Percentiles rank a stretch among this genome's conserved stretches.
Evolutionary conservation across 2,888 invertebrate genomes (phyloP).

Genomic region (Drosophila aldrichi): DNA sequence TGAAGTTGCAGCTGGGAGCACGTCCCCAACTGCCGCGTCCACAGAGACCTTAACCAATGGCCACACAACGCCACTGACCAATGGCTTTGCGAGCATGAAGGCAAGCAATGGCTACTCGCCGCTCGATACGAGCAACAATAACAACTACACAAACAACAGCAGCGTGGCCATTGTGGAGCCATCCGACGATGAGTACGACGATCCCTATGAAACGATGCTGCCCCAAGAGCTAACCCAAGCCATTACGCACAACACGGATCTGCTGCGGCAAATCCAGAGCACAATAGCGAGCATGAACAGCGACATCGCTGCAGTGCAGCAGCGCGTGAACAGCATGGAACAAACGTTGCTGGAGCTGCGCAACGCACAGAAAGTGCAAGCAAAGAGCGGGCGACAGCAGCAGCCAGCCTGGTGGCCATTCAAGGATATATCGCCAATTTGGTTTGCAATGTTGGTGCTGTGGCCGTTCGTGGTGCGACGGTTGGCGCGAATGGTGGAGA

Average conservation of each 20-base stretch:
- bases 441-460: slow-evolving; percentile 83
- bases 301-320: slow-evolving; percentile 81
- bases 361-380: slow-evolving; percentile 44
- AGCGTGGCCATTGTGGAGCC: slow-evolving; percentile 82
- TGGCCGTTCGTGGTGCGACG: slow-evolving; percentile 84
- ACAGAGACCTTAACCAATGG: slow-evolving; percentile 55
- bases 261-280: slow-evolving; percentile 81
- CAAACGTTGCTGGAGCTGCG: slow-evolving; percentile 78
- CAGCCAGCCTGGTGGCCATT: slow-evolving; percentile 87
- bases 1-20: slow-evolving; percentile 24
- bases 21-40: slow-evolving; percentile 27
- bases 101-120: slow-evolving; percentile 21
- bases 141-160: slow-evolving; percentile 60
- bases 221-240: slow-evolving; percentile 77
- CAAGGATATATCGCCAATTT: slow-evolving; percentile 86
- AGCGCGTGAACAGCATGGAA: slow-evolving; percentile 81
- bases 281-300: slow-evolving; percentile 83
- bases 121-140: slow-evolving; percentile 38
- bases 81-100: slow-evolving; percentile 53
- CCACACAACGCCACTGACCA: slow-evolving; percentile 54
- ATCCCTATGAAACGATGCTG: slow-evolving; percentile 90
- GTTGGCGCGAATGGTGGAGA: slow-evolving; percentile 62
- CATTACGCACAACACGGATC: slow-evolving; percentile 75
- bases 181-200: slow-evolving; percentile 91
- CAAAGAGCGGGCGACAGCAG: slow-evolving; percentile 34